Percentiles rank a stretch among this genome's conserved stretches.
These are phyloP conservation scores for Cacatua alba DNA, from an alignment of 2,113 vertebrate genomes.

Conservation along the genomic window DNA sequence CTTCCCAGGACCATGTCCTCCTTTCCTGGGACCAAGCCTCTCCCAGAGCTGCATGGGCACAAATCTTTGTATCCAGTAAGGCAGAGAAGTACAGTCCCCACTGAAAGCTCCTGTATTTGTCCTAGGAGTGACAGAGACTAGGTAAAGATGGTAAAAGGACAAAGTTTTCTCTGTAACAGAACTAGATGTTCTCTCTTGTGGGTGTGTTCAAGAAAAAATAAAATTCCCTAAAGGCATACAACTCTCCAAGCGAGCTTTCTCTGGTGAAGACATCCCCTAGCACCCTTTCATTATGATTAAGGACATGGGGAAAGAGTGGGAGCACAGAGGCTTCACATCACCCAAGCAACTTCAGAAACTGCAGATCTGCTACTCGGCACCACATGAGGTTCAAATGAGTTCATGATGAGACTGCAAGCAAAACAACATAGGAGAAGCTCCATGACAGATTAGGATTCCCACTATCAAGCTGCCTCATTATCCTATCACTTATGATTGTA, in stretches of 20 bases:
- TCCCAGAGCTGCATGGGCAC: background rate
- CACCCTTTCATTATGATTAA: background rate
- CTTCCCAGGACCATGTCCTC: background rate
- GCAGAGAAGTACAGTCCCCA: background rate
- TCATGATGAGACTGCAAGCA: background rate
- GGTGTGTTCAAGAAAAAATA: background rate
- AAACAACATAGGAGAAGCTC: background rate
- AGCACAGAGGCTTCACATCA: background rate
- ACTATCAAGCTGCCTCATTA: background rate
- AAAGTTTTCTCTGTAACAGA: background rate
- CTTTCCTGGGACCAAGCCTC: background rate
- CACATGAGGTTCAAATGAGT: background rate
- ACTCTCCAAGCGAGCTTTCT: background rate
- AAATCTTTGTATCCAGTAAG: background rate
- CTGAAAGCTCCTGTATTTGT: background rate
- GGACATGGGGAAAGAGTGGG: background rate
- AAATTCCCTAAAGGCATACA: background rate
- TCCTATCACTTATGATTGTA: background rate
- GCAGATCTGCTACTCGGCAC: background rate
- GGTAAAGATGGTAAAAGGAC: background rate
- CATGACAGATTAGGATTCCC: background rate
- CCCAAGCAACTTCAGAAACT: background rate
- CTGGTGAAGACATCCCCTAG: background rate
- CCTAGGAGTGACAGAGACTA: background rate
- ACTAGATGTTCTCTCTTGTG: background rate